phyloP scores from a whole-genome alignment of 2,797 vertebrate species.

The Enteromius trimaculatus region DNA sequence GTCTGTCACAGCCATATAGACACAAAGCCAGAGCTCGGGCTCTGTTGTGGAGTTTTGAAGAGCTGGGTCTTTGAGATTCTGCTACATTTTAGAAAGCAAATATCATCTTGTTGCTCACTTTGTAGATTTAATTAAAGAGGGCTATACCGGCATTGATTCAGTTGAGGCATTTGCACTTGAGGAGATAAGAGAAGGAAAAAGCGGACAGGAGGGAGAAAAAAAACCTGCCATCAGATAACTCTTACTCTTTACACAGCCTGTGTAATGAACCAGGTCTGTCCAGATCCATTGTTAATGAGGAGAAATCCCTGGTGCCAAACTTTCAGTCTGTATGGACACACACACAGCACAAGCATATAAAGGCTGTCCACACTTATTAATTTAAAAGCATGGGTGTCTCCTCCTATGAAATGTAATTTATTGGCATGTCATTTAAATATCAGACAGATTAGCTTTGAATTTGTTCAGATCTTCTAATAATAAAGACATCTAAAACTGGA shows the following conservation, averaged over 20 bases:
- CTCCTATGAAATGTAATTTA: background rate
- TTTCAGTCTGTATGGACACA: slow-evolving; percentile 15
- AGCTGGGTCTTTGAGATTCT: slow-evolving; percentile 27
- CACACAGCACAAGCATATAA: slow-evolving; percentile 4
- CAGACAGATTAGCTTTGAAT: background rate
- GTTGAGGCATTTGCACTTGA: slow-evolving; percentile 25
- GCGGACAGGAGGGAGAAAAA: background rate
- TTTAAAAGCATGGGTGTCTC: background rate
- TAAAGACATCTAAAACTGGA: background rate
- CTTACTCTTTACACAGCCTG: slow-evolving; percentile 38
- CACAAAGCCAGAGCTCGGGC: slow-evolving; percentile 8
- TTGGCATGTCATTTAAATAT: background rate
- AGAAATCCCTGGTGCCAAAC: slow-evolving; percentile 42
- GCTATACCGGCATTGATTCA: slow-evolving; percentile 29
- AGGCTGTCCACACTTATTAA: background rate
- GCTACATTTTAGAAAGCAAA: slow-evolving; percentile 37
- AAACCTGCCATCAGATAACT: slow-evolving; percentile 45
- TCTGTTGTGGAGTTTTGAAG: slow-evolving; percentile 13
- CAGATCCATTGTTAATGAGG: slow-evolving; percentile 54
- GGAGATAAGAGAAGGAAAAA: slow-evolving; percentile 35
- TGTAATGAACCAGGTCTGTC: slow-evolving; percentile 48
- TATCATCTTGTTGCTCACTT: slow-evolving; percentile 35
- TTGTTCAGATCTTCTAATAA: background rate
- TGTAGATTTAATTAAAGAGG: slow-evolving; percentile 49
- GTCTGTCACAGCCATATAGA: slow-evolving; percentile 38